phyloP scores from a whole-genome alignment of 2,797 vertebrate species.

The Ceyx erithaca region DNA sequence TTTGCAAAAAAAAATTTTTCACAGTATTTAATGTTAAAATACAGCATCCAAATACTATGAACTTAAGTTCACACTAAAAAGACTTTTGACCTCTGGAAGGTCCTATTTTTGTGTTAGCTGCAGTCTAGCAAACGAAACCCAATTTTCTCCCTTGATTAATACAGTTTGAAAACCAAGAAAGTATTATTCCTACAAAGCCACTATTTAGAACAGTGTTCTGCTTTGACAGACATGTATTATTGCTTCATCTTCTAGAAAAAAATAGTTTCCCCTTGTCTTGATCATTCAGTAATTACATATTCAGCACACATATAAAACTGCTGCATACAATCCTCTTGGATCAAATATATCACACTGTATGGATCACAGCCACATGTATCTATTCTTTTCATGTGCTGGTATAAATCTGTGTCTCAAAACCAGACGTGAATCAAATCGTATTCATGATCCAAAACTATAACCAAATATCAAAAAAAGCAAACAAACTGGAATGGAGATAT shows the following conservation, averaged over 20 bases:
- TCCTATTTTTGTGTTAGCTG: neutral
- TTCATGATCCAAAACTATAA: neutral
- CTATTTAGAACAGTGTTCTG: neutral
- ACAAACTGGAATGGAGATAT: neutral
- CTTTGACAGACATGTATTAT: slow-evolving; percentile 39
- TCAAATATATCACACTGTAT: neutral
- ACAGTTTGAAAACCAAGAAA: neutral
- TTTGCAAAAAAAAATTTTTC: neutral
- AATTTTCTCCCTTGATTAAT: neutral
- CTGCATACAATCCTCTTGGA: neutral
- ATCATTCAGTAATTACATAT: neutral
- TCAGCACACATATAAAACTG: neutral
- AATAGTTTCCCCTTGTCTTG: neutral
- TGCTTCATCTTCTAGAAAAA: slow-evolving; percentile 25
- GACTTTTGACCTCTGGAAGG: neutral
- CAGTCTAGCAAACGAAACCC: neutral
- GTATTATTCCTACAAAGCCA: neutral
- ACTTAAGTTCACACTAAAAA: neutral
- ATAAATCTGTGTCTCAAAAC: neutral
- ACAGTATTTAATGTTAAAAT: neutral
- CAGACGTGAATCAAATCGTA: neutral
- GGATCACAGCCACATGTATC: neutral
- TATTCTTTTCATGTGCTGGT: neutral
- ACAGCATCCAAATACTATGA: neutral
- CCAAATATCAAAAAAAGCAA: neutral